Base-by-base conservation (phyloP, 2,113 vertebrate genomes). In the Salvelinus alpinus region DNA sequence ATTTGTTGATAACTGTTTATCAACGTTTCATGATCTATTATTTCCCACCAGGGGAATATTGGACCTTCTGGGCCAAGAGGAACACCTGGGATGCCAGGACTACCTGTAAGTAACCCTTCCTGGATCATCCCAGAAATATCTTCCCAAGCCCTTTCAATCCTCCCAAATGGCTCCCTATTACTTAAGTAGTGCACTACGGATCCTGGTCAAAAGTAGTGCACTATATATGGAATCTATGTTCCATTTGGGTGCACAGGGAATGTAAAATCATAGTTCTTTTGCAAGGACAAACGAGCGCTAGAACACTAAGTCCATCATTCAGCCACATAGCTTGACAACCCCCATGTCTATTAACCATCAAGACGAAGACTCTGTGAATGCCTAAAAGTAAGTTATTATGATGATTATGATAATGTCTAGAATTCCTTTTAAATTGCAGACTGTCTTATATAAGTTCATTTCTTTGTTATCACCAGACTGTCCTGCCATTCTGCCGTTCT, bases 51-150 rank as follows among this genome's bases (percentile, higher is more conserved):
- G 96, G 96, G 96, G 29, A 86, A 89, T 73, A 80, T 80, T 27
- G 96, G 96, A 20, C 78, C 31, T 1, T 72, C 88, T 0, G 96
- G 96, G 11, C 75, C 74, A 0, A 78, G 71, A 76, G 96, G 96
- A 8, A 65, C 70, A 11, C 67, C 85, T 2, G 96, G 96, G 8
- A 81, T 89, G 67, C 93, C 94, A 0, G 96, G 96, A 60, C 70
- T 87, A 16, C 94, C 85, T 67, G 96, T 96, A 89, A 91, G 94
- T 90, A 29, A 29, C 31, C 8, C 57, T 38, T 20, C 60, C 22
- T 54, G 16, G 4, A 18, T 54, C 51, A 54, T 18, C 14, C 3
- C 14, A 51, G 48, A 51, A 16, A 38, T 38, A 38, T 9, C 31
- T 29, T 34, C 22, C 20, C 12, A n/a, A 48, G 25, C 27, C 73